Evolutionary conservation across 1,140 invertebrate species (phyloP).

Genomic region (Akabosia matsudoensis): DNA sequence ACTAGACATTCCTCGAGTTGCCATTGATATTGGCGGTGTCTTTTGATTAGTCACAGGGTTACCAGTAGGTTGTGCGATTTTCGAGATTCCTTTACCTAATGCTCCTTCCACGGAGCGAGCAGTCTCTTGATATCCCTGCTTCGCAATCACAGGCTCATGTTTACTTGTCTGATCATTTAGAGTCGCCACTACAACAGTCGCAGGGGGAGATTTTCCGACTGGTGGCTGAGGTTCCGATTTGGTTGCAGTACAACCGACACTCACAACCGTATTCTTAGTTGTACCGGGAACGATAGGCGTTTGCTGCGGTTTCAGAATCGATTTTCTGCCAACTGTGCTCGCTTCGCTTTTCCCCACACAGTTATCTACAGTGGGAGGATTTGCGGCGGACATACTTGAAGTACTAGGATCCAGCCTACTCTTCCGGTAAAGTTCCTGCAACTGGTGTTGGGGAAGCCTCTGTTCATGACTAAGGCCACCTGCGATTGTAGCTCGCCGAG

Average conservation of each 20-base stretch:
- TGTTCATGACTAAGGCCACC: background rate
- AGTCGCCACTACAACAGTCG: background rate
- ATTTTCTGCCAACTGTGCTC: too few species aligned
- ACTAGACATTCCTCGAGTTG: background rate
- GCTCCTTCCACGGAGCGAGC: background rate
- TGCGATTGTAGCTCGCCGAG: background rate
- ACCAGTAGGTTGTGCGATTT: background rate
- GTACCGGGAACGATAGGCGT: too few species aligned
- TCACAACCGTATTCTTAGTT: too few species aligned
- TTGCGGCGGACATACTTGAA: background rate
- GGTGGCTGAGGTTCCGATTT: too few species aligned
- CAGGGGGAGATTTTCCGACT: background rate
- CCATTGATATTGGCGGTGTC: conserved; percentile 12
- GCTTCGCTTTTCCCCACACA: background rate
- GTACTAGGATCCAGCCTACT: background rate
- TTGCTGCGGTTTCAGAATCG: too few species aligned
- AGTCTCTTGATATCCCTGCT: background rate
- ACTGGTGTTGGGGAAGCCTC: background rate
- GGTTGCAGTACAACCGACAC: too few species aligned
- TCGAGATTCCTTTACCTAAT: background rate
- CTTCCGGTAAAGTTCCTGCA: background rate
- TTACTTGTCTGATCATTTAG: background rate
- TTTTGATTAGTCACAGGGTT: background rate
- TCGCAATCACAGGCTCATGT: background rate
- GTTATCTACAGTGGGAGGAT: too few species aligned